A percentile compares a stretch with the other conserved stretches of the same genome.
phyloP scores from a whole-genome alignment of 2,797 vertebrate species.

The Cyprinella venusta region DNA sequence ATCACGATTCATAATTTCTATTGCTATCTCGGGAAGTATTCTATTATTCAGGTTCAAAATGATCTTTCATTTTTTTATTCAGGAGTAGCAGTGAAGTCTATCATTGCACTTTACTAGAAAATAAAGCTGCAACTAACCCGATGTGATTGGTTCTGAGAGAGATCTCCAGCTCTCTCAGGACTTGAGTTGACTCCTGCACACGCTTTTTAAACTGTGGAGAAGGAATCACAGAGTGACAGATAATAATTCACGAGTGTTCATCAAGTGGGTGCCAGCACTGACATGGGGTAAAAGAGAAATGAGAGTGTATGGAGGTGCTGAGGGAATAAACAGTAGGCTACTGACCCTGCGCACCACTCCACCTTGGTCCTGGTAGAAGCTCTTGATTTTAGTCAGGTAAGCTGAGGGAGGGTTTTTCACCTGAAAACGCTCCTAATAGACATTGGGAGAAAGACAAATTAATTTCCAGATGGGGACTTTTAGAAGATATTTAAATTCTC shows the following conservation, averaged over 20 bases:
- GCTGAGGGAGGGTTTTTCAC: constrained; percentile 92
- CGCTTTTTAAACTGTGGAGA: constrained; percentile 86
- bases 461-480: background rate
- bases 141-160: constrained; percentile 98
- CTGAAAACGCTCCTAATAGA: constrained; percentile 91
- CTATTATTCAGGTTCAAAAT: background rate
- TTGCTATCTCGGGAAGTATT: background rate
- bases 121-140: constrained; percentile 79
- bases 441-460: constrained; percentile 30
- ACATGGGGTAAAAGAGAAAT: background rate
- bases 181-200: constrained; percentile 91
- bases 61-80: background rate
- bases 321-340: constrained; percentile 7
- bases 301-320: background rate
- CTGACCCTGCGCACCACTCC: constrained; percentile 89
- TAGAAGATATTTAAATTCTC: background rate
- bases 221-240: background rate
- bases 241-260: background rate
- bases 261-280: background rate
- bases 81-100: background rate
- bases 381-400: constrained; percentile 93
- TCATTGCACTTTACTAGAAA: background rate
- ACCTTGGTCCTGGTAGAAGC: constrained; percentile 90
- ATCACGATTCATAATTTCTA: background rate
- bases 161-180: constrained; percentile 95